These are phyloP conservation scores for Diorhabda carinulata DNA, from an alignment of 1,140 invertebrate genomes.

Conservation along the genomic window DNA sequence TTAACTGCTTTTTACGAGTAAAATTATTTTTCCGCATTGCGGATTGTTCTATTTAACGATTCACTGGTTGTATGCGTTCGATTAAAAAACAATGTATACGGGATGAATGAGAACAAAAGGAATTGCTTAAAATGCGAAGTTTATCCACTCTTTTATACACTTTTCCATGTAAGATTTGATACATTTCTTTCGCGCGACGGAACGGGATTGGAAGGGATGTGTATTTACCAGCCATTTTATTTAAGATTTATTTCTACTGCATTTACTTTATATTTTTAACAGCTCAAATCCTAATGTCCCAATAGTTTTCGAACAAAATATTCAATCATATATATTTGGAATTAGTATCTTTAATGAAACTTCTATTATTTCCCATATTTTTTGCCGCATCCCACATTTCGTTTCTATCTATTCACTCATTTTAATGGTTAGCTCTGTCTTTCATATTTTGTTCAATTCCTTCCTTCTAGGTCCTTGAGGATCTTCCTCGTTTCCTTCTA, in stretches of 20 bases:
- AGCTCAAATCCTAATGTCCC: neutral
- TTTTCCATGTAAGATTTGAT: slow-evolving; percentile 9
- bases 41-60: slow-evolving; percentile 29
- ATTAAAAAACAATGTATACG: slow-evolving; percentile 30
- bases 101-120: slow-evolving; percentile 18
- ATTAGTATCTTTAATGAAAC: too few species aligned
- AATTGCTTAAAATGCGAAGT: slow-evolving; percentile 26
- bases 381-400: too few species aligned
- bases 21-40: slow-evolving; percentile 30
- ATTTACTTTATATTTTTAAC: neutral
- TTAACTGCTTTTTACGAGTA: slow-evolving; percentile 25
- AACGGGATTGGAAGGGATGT: neutral
- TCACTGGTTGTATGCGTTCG: slow-evolving; percentile 28
- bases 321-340: too few species aligned
- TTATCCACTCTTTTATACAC: slow-evolving; percentile 19
- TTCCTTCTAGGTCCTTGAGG: too few species aligned
- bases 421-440: too few species aligned
- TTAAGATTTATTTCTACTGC: neutral
- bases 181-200: neutral
- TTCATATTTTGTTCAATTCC: too few species aligned
- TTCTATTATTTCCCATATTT: too few species aligned
- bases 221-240: neutral
- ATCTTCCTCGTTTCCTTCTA: too few species aligned
- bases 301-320: too few species aligned
- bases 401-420: too few species aligned